Conservation (phyloP, 2,888 invertebrate genomes). For the Mamestra brassicae region DNA sequence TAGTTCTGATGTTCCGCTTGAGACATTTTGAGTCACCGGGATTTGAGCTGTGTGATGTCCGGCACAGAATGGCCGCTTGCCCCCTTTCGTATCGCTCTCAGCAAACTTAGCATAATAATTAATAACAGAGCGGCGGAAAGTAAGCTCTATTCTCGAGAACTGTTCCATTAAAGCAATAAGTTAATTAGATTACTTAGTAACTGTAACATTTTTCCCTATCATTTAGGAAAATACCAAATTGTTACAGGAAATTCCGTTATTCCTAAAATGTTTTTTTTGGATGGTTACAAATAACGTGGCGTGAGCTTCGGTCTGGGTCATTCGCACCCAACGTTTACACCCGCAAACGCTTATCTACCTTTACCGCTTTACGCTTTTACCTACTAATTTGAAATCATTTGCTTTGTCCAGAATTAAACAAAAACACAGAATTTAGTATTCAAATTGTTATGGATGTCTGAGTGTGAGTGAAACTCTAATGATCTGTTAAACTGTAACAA, state of each 20-base stretch:
- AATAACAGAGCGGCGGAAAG: slow-evolving; percentile 30
- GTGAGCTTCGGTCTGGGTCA: neutral
- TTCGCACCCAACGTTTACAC: too few species aligned
- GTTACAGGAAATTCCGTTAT: neutral
- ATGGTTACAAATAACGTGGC: neutral
- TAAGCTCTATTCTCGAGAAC: neutral
- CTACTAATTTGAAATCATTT: neutral
- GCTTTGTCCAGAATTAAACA: neutral
- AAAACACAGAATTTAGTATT: neutral
- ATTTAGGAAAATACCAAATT: slow-evolving; percentile 8
- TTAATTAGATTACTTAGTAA: slow-evolving; percentile 7
- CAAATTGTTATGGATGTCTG: slow-evolving; percentile 7
- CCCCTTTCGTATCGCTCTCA: slow-evolving; percentile 5
- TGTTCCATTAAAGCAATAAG: neutral
- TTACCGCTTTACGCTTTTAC: too few species aligned
- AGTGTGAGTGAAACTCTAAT: neutral
- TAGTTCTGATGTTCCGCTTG: slow-evolving; percentile 3
- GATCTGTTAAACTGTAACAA: slow-evolving; percentile 9
- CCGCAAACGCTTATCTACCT: neutral
- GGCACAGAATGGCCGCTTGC: neutral
- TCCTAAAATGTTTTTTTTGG: neutral
- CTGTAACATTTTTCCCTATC: slow-evolving; percentile 3
- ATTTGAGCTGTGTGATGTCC: slow-evolving; percentile 21
- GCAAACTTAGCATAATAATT: slow-evolving; percentile 10
- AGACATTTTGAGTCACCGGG: slow-evolving; percentile 5